phyloP scores from a whole-genome alignment of 2,888 invertebrate species.

The Folsomia candida region DNA sequence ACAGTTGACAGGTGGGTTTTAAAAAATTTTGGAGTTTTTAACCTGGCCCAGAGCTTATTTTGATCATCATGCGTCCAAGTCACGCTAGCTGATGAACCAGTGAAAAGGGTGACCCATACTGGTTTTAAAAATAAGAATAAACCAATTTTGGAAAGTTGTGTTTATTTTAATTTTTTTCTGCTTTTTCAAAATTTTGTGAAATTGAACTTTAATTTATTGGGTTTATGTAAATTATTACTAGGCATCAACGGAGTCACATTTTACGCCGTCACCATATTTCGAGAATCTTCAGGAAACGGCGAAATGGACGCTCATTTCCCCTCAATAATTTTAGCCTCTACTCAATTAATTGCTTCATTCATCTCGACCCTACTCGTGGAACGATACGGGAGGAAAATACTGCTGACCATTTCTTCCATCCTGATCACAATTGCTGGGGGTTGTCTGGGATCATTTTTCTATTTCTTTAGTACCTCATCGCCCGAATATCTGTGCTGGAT shows the following conservation, averaged over 20 bases:
- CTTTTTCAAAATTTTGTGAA: not conserved
- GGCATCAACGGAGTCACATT: slow-evolving; percentile 48
- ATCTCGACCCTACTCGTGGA: slow-evolving; percentile 76
- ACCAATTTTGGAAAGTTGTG: too few species aligned
- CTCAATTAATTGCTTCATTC: slow-evolving; percentile 39
- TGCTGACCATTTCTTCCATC: slow-evolving; percentile 77
- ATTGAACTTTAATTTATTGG: not conserved
- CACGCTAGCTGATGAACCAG: too few species aligned
- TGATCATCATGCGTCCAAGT: too few species aligned
- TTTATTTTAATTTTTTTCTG: too few species aligned
- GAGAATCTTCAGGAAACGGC: slow-evolving; percentile 27
- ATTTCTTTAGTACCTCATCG: not conserved
- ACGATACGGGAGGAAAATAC: slow-evolving; percentile 79
- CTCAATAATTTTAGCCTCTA: slow-evolving; percentile 35
- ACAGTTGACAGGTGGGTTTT: slow-evolving; percentile 36
- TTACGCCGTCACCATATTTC: slow-evolving; percentile 43
- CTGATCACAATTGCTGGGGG: slow-evolving; percentile 73
- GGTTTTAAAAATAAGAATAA: too few species aligned
- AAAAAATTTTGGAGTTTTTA: too few species aligned
- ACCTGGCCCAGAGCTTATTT: too few species aligned
- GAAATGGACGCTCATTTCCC: slow-evolving; percentile 33
- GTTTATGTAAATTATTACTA: too few species aligned
- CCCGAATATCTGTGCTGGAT: slow-evolving; percentile 15
- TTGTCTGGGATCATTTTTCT: slow-evolving; percentile 72
- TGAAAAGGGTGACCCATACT: too few species aligned